These are phyloP conservation scores for Dendronephthya gigantea DNA, from an alignment of 64 coral and sea anemone species.

Conservation along the genomic window DNA sequence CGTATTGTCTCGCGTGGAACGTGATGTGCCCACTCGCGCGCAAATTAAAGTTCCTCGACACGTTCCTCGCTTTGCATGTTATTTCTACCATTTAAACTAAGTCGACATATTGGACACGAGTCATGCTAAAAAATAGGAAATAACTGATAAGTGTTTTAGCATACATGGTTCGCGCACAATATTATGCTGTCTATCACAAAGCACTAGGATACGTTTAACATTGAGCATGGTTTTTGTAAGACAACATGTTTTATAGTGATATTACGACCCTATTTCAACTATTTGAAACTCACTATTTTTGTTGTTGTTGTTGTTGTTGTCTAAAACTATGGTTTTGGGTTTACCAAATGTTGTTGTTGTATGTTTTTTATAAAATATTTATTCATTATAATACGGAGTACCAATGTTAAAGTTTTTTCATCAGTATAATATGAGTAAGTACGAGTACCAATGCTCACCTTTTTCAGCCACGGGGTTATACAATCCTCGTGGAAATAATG, in stretches of 20 bases:
- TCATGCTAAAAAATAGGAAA: constrained; percentile 45
- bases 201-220: no score
- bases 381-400: no score
- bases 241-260: no score
- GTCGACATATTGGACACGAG: constrained; percentile 40
- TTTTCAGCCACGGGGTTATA: constrained; percentile 60
- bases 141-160: background rate
- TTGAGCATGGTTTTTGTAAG: no score
- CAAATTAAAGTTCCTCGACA: background rate
- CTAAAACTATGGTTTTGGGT: no score
- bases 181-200: no score
- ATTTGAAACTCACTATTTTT: no score
- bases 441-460: constrained; percentile 26
- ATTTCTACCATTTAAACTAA: constrained; percentile 26
- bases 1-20: background rate
- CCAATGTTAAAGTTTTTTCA: no score
- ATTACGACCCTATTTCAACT: no score
- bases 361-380: background rate
- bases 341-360: no score
- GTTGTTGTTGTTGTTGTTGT: no score
- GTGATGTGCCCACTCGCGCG: background rate
- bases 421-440: background rate
- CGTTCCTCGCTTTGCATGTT: background rate
- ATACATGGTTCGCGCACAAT: no score
- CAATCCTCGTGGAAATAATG: constrained; percentile 59